These are phyloP conservation scores for Ochotona curzoniae DNA, from an alignment of 2,113 vertebrate species.

Conservation along the genomic window DNA sequence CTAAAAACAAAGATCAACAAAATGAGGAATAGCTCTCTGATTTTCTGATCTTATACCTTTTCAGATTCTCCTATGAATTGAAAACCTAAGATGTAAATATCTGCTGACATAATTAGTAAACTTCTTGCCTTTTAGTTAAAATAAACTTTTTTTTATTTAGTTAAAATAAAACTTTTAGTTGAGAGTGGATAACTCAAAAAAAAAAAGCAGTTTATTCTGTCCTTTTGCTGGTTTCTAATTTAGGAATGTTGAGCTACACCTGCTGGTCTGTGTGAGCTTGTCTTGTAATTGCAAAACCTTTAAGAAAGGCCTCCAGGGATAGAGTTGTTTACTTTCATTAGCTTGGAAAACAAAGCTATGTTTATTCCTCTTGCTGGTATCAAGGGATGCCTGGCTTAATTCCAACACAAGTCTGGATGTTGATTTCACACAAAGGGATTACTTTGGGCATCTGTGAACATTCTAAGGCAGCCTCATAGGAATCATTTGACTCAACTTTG, in stretches of 20 bases:
- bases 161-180: background rate
- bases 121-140: conserved; percentile 40
- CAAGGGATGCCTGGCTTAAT: conserved; percentile 71
- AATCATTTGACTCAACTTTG: conserved; percentile 59
- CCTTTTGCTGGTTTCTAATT: conserved; percentile 62
- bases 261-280: conserved; percentile 56
- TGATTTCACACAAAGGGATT: conserved; percentile 77
- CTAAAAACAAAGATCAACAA: conserved; percentile 24
- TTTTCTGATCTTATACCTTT: background rate
- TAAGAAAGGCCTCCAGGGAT: conserved; percentile 50
- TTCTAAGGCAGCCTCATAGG: conserved; percentile 66
- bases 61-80: background rate
- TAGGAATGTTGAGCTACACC: conserved; percentile 33
- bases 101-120: conserved; percentile 41
- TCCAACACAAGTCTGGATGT: conserved; percentile 71
- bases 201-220: conserved; percentile 20
- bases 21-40: conserved; percentile 29
- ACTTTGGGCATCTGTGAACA: conserved; percentile 55
- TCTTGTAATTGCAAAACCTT: conserved; percentile 53
- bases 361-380: conserved; percentile 70
- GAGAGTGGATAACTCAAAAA: background rate
- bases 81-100: conserved; percentile 9
- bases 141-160: background rate
- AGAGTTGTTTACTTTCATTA: conserved; percentile 74
- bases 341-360: conserved; percentile 71